phyloP scores from a whole-genome alignment of 2,797 vertebrate species.

The Ptychadena robeensis region DNA sequence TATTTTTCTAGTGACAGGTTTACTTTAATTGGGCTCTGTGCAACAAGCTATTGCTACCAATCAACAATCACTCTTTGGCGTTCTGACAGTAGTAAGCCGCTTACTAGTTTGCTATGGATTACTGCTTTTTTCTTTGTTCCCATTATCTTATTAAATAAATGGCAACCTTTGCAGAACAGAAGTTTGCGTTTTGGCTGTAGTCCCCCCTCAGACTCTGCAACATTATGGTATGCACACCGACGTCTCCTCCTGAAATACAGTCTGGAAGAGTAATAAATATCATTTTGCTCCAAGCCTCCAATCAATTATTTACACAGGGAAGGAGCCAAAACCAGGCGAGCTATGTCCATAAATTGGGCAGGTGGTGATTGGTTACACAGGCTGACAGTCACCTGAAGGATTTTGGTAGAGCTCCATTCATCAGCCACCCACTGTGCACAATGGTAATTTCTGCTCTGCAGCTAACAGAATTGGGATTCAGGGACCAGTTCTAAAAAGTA shows the following conservation, averaged over 20 bases:
- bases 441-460: background rate
- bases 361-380: slow-evolving; percentile 16
- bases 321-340: background rate
- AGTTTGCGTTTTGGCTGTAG: background rate
- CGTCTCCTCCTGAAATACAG: slow-evolving; percentile 1
- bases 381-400: slow-evolving; percentile 17
- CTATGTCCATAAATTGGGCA: background rate
- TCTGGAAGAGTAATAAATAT: slow-evolving; percentile 34
- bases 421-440: background rate
- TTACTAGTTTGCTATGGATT: background rate
- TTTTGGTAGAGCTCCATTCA: slow-evolving; percentile 1
- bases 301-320: slow-evolving; percentile 45
- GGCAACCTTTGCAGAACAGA: background rate
- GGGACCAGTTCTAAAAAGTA: background rate
- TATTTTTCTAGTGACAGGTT: too few relatives aligned
- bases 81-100: background rate
- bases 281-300: slow-evolving; percentile 1
- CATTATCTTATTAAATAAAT: background rate
- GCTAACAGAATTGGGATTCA: background rate
- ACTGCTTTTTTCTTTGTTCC: background rate
- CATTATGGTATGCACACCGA: background rate
- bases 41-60: background rate
- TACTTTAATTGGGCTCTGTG: too few relatives aligned
- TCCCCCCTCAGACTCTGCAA: background rate
- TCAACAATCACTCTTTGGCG: background rate